These are phyloP conservation scores for Andrena haemorrhoa DNA, from an alignment of 2,888 invertebrate species.

Conservation along the genomic window DNA sequence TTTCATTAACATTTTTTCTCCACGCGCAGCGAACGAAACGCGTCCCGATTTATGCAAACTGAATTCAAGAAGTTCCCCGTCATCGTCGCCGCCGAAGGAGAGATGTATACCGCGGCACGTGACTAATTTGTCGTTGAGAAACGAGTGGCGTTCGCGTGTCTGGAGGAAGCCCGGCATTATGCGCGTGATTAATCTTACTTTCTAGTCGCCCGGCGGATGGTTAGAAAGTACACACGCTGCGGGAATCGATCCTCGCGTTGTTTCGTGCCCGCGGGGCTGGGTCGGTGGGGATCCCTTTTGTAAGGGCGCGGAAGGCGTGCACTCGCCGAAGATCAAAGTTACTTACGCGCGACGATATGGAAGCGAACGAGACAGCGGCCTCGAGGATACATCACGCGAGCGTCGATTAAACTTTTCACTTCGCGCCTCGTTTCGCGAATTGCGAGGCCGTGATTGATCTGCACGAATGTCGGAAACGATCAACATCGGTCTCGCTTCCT, in stretches of 20 bases:
- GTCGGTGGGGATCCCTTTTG: constrained; percentile 70
- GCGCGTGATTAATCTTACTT: constrained; percentile 60
- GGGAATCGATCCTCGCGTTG: constrained; percentile 63
- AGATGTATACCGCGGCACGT: constrained; percentile 13
- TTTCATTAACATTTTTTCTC: constrained; percentile 12
- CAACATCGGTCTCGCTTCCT: constrained; percentile 32
- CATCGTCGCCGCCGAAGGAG: constrained; percentile 6
- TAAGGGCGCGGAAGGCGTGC: constrained; percentile 68
- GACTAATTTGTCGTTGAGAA: constrained; percentile 67
- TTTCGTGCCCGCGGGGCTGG: constrained; percentile 51
- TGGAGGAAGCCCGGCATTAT: constrained; percentile 38
- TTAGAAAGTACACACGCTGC: constrained; percentile 45
- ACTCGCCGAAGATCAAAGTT: constrained; percentile 70
- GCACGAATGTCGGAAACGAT: constrained; percentile 48
- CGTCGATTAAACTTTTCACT: constrained; percentile 67
- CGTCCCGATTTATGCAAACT: constrained; percentile 35
- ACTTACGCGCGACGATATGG: constrained; percentile 54
- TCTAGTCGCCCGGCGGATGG: constrained; percentile 53
- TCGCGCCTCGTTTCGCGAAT: constrained; percentile 57
- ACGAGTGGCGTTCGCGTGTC: constrained; percentile 60
- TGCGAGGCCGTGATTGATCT: constrained; percentile 59
- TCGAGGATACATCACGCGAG: constrained; percentile 56
- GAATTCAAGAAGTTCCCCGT: background rate
- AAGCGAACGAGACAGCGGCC: constrained; percentile 36
- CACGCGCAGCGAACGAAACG: constrained; percentile 20